A percentile compares a stretch with the other conserved stretches of the same genome.
Evolutionary conservation across 2,797 vertebrate genomes (phyloP).

Genomic region (Centropyge bicolor): DNA sequence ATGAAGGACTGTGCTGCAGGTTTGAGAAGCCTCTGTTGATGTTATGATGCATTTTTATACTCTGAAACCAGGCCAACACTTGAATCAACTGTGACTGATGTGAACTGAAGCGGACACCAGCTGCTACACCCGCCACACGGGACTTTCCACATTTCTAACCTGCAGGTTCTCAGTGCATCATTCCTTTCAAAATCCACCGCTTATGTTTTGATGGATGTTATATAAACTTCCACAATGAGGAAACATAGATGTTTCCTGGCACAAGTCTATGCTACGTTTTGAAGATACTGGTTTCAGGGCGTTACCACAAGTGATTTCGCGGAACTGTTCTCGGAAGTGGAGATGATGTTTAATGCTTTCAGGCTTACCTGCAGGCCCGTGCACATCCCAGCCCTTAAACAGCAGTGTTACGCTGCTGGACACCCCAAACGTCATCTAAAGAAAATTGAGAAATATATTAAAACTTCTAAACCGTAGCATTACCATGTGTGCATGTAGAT

Average conservation of each 20-base stretch:
- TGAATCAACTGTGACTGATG: neutral
- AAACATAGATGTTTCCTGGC: neutral
- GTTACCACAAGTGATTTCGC: neutral
- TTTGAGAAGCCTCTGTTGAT: neutral
- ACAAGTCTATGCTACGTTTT: neutral
- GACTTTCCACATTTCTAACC: neutral
- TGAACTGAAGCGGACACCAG: neutral
- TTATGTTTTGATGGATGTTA: neutral
- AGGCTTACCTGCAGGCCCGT: constrained; percentile 88
- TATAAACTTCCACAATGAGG: neutral
- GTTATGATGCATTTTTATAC: neutral
- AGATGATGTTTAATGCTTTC: no score
- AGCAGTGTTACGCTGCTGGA: constrained; percentile 90
- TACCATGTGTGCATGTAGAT: neutral
- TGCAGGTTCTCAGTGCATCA: neutral
- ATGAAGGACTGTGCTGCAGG: neutral
- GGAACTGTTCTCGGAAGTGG: neutral
- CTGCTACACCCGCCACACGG: neutral
- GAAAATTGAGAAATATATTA: constrained; percentile 6
- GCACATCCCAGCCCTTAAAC: constrained; percentile 94
- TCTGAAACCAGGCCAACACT: neutral
- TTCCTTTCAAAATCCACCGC: neutral
- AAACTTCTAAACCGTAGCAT: neutral
- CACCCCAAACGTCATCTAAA: constrained; percentile 93
- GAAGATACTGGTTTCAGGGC: constrained; percentile 16